phyloP scores from a whole-genome alignment of 2,888 invertebrate species.

The Hypselothyrea guttata region DNA sequence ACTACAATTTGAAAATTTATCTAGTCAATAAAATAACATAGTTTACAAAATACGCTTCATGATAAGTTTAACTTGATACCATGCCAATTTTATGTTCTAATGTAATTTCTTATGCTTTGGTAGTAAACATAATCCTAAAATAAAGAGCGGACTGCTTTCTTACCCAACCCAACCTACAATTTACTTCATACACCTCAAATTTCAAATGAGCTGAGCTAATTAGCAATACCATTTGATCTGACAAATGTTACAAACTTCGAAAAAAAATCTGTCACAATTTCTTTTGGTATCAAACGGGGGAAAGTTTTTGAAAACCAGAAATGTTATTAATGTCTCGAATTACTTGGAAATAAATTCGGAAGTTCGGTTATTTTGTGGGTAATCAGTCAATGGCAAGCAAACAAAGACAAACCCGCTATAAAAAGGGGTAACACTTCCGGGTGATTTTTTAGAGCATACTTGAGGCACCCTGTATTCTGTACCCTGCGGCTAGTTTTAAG shows the following conservation, averaged over 20 bases:
- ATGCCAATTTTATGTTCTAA: too few species aligned
- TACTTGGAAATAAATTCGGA: constrained; percentile 65
- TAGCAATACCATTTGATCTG: constrained; percentile 45
- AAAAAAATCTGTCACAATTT: constrained; percentile 52
- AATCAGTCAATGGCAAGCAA: constrained; percentile 78
- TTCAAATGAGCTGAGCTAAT: constrained; percentile 39
- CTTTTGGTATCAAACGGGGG: constrained; percentile 36
- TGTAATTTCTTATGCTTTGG: too few species aligned
- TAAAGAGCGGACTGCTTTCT: too few species aligned
- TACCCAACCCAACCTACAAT: not conserved
- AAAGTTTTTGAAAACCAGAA: constrained; percentile 38
- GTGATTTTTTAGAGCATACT: not conserved
- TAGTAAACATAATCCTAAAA: too few species aligned
- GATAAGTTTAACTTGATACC: too few species aligned
- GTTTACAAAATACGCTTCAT: too few species aligned
- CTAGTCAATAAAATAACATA: too few species aligned
- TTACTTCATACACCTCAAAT: constrained; percentile 20
- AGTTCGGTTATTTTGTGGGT: constrained; percentile 75
- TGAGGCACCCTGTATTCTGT: not conserved
- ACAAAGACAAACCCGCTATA: constrained; percentile 49
- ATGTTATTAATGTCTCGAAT: constrained; percentile 72
- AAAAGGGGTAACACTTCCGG: constrained; percentile 53
- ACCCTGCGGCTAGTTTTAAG: constrained; percentile 35
- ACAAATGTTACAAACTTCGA: constrained; percentile 63
- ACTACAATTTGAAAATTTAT: too few species aligned